These are phyloP conservation scores for Australoheros scitulus DNA, from an alignment of 2,113 vertebrate species.

Conservation along the genomic window DNA sequence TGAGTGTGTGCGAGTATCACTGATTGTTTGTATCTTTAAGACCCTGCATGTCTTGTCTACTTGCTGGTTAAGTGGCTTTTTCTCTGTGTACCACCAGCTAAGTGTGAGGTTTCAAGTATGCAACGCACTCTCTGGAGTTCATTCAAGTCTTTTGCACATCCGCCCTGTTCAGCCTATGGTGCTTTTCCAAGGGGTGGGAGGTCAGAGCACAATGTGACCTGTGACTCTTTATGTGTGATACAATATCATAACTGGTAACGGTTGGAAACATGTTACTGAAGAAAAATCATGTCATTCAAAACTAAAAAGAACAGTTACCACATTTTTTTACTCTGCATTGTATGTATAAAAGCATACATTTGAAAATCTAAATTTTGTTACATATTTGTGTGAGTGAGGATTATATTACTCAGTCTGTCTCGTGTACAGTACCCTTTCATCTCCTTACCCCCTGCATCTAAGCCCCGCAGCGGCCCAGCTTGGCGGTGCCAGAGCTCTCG, in stretches of 20 bases:
- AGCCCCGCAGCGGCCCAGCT: constrained; percentile 49
- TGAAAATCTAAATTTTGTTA: neutral
- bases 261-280: neutral
- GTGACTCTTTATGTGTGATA: neutral
- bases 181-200: neutral
- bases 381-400: neutral
- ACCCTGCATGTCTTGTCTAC: neutral
- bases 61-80: constrained; percentile 21
- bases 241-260: neutral
- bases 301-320: neutral
- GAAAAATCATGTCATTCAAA: neutral
- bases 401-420: constrained; percentile 13
- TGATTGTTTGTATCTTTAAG: neutral
- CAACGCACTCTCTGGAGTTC: neutral
- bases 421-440: constrained; percentile 39
- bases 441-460: constrained; percentile 44
- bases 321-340: neutral
- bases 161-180: neutral
- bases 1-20: neutral
- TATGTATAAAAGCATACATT: neutral
- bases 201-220: neutral
- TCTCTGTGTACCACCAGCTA: neutral
- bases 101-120: constrained; percentile 3
- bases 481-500: constrained; percentile 33
- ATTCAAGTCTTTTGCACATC: neutral